Evolutionary conservation across 1,140 invertebrate species (phyloP).

Genomic region (Cydia strobilella): DNA sequence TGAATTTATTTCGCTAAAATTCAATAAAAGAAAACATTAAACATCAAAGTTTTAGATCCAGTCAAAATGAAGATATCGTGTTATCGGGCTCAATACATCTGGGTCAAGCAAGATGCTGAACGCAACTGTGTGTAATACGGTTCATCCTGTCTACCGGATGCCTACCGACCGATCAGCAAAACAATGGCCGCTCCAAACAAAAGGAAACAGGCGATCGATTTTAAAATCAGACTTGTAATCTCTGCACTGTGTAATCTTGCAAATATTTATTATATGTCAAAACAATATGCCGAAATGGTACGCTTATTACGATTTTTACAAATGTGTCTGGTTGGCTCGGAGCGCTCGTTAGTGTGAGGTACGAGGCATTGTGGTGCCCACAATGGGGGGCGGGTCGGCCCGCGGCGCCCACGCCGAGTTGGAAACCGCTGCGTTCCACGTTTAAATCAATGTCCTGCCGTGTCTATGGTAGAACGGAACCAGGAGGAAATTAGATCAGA

Average conservation of each 20-base stretch:
- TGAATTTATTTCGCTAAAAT: neutral
- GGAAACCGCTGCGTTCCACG: conserved; percentile 51
- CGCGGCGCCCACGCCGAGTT: conserved; percentile 57
- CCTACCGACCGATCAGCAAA: conserved; percentile 53
- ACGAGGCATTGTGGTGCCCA: conserved; percentile 72
- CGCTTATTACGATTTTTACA: conserved; percentile 78
- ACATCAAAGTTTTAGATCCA: neutral
- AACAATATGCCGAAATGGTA: conserved; percentile 78
- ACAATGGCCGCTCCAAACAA: conserved; percentile 63
- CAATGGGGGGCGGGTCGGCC: conserved; percentile 70
- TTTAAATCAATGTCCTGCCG: conserved; percentile 53
- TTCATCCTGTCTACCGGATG: conserved; percentile 44
- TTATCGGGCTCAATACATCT: conserved; percentile 1
- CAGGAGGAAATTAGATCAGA: conserved; percentile 14
- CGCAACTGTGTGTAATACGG: conserved; percentile 73
- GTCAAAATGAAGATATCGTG: conserved; percentile 4
- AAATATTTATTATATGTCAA: conserved; percentile 81
- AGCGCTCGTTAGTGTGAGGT: conserved; percentile 78
- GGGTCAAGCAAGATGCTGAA: conserved; percentile 47
- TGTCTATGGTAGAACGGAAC: neutral
- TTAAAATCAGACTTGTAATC: conserved; percentile 68
- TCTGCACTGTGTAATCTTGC: conserved; percentile 69
- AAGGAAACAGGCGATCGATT: conserved; percentile 62
- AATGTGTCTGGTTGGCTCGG: conserved; percentile 74
- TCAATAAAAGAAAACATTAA: neutral